Percentiles rank a stretch among this genome's conserved stretches.
phyloP scores from a whole-genome alignment of 23 tunicate genomes.

The Clavelina lepadiformis region DNA sequence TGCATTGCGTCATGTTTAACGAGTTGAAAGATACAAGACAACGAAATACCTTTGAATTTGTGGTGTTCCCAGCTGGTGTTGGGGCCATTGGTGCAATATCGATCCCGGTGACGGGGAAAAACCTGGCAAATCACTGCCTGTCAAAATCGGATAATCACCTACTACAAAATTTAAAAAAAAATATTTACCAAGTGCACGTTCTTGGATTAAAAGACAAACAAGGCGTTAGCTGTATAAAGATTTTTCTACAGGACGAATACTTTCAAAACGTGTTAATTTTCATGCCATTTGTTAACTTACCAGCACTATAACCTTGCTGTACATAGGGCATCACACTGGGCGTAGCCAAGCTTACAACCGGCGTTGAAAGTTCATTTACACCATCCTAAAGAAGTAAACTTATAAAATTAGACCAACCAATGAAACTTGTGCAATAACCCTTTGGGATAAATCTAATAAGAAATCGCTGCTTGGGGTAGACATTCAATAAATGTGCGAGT shows the following conservation, averaged over 20 bases:
- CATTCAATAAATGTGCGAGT: too few relatives aligned
- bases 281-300: background rate
- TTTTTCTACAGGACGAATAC: background rate
- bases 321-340: slow-evolving; percentile 54
- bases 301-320: slow-evolving; percentile 34
- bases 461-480: too few relatives aligned
- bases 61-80: too few relatives aligned
- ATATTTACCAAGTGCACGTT: background rate
- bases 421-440: too few relatives aligned
- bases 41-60: too few relatives aligned
- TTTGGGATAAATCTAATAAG: too few relatives aligned
- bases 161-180: background rate
- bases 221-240: background rate
- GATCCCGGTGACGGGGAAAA: slow-evolving; percentile 56
- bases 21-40: too few relatives aligned
- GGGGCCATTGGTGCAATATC: slow-evolving; percentile 15
- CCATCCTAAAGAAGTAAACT: too few relatives aligned
- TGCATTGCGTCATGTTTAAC: too few relatives aligned
- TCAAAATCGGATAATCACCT: slow-evolving; percentile 43
- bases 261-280: too few relatives aligned
- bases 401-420: too few relatives aligned
- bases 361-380: slow-evolving; percentile 25
- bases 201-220: background rate
- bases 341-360: slow-evolving; percentile 78
- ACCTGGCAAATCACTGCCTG: slow-evolving; percentile 45